phyloP scores from a whole-genome alignment of 2,888 invertebrate genomes.

The Meandrusa payeni region DNA sequence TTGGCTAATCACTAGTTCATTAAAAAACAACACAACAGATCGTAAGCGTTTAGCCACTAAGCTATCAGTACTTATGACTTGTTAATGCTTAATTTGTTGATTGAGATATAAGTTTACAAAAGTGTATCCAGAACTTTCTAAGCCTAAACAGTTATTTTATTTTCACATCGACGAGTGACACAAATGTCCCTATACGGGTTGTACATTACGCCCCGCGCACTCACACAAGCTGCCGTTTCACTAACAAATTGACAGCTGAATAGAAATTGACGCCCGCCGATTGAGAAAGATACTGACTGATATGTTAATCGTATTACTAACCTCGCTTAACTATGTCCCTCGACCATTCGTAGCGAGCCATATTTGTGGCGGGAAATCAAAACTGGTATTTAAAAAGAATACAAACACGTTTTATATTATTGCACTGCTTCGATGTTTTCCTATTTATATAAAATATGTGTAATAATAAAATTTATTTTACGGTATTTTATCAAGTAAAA shows the following conservation, averaged over 20 bases:
- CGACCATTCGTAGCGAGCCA: constrained; percentile 6
- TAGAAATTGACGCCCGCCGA: constrained; percentile 20
- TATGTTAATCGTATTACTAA: constrained; percentile 20
- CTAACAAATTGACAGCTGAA: constrained; percentile 22
- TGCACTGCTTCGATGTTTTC: constrained; percentile 2
- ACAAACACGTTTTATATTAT: neutral
- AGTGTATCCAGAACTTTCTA: too few relatives aligned
- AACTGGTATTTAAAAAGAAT: constrained; percentile 1
- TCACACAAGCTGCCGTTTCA: constrained; percentile 13
- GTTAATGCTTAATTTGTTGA: too few relatives aligned
- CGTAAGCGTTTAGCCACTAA: too few relatives aligned
- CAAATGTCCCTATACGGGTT: neutral
- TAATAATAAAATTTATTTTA: too few relatives aligned
- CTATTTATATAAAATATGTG: constrained; percentile 5
- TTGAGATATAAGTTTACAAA: too few relatives aligned
- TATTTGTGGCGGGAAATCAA: constrained; percentile 10
- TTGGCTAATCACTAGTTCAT: too few relatives aligned
- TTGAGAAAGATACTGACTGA: constrained; percentile 20
- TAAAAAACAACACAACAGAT: too few relatives aligned
- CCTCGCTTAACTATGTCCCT: constrained; percentile 21
- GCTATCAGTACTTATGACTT: too few relatives aligned
- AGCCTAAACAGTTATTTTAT: too few relatives aligned
- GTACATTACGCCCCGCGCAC: neutral
- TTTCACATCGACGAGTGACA: neutral
- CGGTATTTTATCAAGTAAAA: too few relatives aligned